phyloP scores from a whole-genome alignment of 2,888 invertebrate species.

The Trisateles emortualis region DNA sequence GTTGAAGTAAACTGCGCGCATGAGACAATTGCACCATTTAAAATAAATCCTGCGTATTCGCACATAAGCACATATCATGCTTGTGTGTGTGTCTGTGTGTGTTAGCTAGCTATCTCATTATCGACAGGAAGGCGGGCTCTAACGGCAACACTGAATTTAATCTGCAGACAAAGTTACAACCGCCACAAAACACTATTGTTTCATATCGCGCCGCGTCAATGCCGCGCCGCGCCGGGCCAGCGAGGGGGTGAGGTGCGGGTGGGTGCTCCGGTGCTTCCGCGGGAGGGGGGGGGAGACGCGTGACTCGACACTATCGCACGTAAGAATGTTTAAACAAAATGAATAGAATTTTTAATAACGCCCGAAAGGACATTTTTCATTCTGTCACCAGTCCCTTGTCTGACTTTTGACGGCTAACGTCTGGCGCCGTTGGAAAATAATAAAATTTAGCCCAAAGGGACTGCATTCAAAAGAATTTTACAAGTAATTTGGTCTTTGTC shows the following conservation, averaged over 20 bases:
- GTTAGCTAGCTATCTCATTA: constrained; percentile 6
- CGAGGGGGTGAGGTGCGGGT: not conserved
- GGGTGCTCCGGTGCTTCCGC: too few relatives aligned
- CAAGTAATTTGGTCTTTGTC: constrained; percentile 1
- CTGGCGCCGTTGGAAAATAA: not conserved
- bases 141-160: constrained; percentile 34
- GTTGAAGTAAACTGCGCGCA: too few relatives aligned
- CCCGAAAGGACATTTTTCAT: constrained; percentile 40
- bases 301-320: constrained; percentile 59
- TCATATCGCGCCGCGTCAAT: constrained; percentile 55
- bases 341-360: constrained; percentile 60
- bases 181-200: constrained; percentile 59
- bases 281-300: too few relatives aligned
- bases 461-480: not conserved
- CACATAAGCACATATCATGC: not conserved
- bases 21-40: not conserved
- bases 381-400: constrained; percentile 28
- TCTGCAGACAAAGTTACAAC: constrained; percentile 56
- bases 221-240: not conserved
- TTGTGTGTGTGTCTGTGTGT: not conserved
- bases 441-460: not conserved
- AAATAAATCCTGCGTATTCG: too few relatives aligned
- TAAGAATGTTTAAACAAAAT: constrained; percentile 54
- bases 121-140: constrained; percentile 6
- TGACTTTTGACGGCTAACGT: constrained; percentile 4